These are phyloP conservation scores for Pleuronectes platessa DNA, from an alignment of 2,113 vertebrate genomes.

Conservation along the genomic window DNA sequence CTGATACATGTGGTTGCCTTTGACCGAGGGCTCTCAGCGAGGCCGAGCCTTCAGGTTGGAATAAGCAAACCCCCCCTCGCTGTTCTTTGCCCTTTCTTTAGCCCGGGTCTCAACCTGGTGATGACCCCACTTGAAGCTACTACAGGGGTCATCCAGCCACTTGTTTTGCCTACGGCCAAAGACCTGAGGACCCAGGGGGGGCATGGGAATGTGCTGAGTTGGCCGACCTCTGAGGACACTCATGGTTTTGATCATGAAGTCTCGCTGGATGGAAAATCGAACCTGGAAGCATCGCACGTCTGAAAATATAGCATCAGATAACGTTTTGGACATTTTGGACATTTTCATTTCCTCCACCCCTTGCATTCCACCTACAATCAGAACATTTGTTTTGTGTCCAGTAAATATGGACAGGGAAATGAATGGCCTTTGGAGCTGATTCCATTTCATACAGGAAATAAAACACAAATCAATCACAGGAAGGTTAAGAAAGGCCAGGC, in stretches of 20 bases:
- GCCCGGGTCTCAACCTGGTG: constrained; percentile 33
- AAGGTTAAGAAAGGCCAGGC: neutral
- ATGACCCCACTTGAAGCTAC: constrained; percentile 42
- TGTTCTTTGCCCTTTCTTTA: constrained; percentile 41
- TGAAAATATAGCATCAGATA: too few relatives aligned
- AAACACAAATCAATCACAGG: neutral
- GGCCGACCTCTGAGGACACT: neutral
- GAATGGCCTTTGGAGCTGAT: neutral
- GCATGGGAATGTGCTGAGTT: neutral
- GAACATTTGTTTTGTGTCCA: neutral
- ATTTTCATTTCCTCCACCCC: too few relatives aligned
- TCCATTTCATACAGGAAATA: neutral
- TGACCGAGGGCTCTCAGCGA: constrained; percentile 52
- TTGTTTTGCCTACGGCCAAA: constrained; percentile 40
- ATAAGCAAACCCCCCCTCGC: constrained; percentile 26
- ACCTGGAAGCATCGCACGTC: neutral
- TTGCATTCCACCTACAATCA: neutral
- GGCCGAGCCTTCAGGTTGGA: constrained; percentile 51
- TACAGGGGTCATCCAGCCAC: constrained; percentile 43
- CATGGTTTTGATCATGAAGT: constrained; percentile 32
- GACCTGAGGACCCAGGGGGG: constrained; percentile 30
- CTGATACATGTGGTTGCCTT: constrained; percentile 71
- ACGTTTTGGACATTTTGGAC: too few relatives aligned
- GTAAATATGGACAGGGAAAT: neutral
- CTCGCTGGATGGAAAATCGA: too few relatives aligned